Percentiles rank a stretch among this genome's conserved stretches.
These are phyloP conservation scores for Lipotes vexillifer DNA, from an alignment of 2,113 vertebrate species.

Conservation along the genomic window DNA sequence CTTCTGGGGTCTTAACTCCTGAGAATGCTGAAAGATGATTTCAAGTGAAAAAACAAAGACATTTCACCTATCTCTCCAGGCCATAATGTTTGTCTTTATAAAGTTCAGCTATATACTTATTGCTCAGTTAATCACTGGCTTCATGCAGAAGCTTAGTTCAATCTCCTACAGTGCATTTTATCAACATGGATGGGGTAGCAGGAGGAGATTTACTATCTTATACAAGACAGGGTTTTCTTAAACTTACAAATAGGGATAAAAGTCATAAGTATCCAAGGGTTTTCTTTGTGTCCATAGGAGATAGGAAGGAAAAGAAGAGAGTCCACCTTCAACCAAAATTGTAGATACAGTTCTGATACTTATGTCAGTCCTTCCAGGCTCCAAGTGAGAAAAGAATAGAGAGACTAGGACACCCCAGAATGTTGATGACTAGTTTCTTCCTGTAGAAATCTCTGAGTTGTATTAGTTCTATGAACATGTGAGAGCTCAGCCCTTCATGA, in stretches of 20 bases:
- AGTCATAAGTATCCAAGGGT: background rate
- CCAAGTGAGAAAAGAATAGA: background rate
- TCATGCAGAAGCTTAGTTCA: background rate
- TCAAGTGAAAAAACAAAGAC: background rate
- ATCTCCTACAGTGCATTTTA: background rate
- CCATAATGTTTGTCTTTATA: background rate
- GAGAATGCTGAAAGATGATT: background rate
- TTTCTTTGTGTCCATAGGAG: background rate
- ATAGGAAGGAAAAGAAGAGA: background rate
- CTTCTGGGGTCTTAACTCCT: background rate
- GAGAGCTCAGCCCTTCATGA: background rate
- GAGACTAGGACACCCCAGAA: background rate
- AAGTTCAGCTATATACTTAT: background rate
- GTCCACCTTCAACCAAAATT: background rate
- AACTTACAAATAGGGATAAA: background rate
- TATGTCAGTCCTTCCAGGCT: background rate
- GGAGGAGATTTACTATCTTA: background rate
- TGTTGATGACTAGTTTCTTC: background rate
- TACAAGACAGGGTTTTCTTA: background rate
- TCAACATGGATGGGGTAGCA: background rate
- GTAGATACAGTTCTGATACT: background rate
- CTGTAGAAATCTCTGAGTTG: background rate
- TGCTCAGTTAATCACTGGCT: background rate
- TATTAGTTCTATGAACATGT: background rate
- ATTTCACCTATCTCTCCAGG: background rate